These are phyloP conservation scores for Bos javanicus DNA, from an alignment of 2,113 vertebrate species.

Conservation along the genomic window DNA sequence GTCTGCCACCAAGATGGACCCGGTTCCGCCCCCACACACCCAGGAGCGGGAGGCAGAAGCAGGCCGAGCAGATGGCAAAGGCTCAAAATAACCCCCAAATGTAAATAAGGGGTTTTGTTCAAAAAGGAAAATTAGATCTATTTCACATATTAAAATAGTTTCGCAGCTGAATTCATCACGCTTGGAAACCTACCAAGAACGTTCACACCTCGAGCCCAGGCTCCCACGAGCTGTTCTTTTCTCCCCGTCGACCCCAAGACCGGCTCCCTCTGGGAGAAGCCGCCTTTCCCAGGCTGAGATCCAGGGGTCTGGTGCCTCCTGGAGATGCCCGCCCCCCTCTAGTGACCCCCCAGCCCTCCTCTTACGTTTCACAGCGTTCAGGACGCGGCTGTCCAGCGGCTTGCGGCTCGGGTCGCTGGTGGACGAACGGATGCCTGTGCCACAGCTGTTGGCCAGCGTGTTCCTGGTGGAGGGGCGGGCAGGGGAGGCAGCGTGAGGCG, in stretches of 20 bases:
- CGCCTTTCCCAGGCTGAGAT: fast-evolving
- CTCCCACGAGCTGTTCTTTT: slow-evolving; percentile 3
- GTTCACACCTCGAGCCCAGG: slow-evolving; percentile 37
- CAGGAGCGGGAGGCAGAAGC: slow-evolving; percentile 57
- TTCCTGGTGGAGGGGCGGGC: slow-evolving; percentile 82
- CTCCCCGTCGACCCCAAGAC: not conserved
- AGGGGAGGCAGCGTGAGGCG: not conserved
- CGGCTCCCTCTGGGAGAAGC: not conserved
- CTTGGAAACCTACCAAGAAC: slow-evolving; percentile 54
- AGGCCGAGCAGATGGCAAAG: slow-evolving; percentile 70
- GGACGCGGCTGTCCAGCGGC: slow-evolving; percentile 94
- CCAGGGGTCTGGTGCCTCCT: not conserved
- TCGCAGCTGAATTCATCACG: slow-evolving; percentile 49
- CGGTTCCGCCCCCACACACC: not conserved
- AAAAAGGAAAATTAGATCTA: slow-evolving; percentile 72
- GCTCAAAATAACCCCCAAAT: slow-evolving; percentile 72
- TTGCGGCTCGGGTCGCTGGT: slow-evolving; percentile 96
- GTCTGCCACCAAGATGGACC: not conserved
- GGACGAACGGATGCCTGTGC: slow-evolving; percentile 96
- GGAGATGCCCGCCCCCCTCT: too few relatives aligned
- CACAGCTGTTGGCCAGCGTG: slow-evolving; percentile 96
- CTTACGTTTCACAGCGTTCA: slow-evolving; percentile 97
- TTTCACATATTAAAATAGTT: slow-evolving; percentile 66
- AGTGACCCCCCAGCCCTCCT: not conserved
- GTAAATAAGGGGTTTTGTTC: slow-evolving; percentile 77